Evolutionary conservation across 2,113 vertebrate species (phyloP), one percentile per base, ranked within the genome.

Genomic region (Anseranas semipalmata): DNA sequence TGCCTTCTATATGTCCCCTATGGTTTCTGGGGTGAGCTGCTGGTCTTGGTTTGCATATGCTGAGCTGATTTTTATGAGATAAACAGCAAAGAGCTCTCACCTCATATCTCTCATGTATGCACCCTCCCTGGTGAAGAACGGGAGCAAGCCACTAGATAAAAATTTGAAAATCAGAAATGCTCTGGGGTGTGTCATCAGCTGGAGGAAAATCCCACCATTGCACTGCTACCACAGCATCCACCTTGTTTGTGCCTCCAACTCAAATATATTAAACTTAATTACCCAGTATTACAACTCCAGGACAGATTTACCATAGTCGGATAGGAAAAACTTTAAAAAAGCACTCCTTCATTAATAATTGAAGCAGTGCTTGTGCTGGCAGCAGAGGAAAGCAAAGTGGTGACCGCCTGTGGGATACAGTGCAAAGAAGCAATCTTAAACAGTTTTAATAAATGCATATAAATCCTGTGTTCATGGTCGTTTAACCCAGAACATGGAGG

Each of bases 251-350:
- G 79, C 32, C 89, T 82, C 60, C 9, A 50, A 83, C 76, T 67
- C 27, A 63, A 90, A 88, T 56, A 48, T 22, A 84, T 70, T 94
- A 91, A 96, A 86, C 46, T 89, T 96, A 84, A 97, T 96, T 95
- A 95, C 58, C 67, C 53, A 71, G 85, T 56, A 92, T n/a, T 85
- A 63, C 76, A 93, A 91, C 56, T 93, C 76, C 50, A 81, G 78
- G 95, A 87, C 83, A 95, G 53, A 89, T 86, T 89, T 93, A 85
- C 59, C 62, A n/a, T 37, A 76, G 16, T 70, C 45, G 62, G 58
- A 30, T 85, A 71, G 55, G 43, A 91, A 96, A 74, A 95, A 13
- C 74, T 89, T 88, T 46, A n/a, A 66, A 87, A 89, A 89, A 6
- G 0, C 56, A 43, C 41, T 90, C 9, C 41, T 85, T 91, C 3